Percentiles rank a stretch among this genome's conserved stretches.
Evolutionary conservation across 2,888 invertebrate species (phyloP).

Genomic region (Sussaba pulchella): DNA sequence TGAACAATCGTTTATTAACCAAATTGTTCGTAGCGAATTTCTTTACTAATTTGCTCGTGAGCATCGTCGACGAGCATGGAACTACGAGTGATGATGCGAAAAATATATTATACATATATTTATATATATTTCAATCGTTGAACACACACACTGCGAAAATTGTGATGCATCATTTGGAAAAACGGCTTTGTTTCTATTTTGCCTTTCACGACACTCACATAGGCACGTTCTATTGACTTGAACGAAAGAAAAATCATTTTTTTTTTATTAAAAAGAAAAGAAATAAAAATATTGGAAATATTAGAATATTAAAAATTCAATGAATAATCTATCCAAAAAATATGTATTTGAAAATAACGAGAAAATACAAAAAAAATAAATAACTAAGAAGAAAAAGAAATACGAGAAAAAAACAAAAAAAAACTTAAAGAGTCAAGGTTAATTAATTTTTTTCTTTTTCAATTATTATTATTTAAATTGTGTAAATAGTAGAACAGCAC

Average conservation of each 20-base stretch:
- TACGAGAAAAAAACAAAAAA: neutral
- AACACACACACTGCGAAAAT: constrained; percentile 28
- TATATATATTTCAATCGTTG: neutral
- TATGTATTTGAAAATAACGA: too few relatives aligned
- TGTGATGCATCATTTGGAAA: constrained; percentile 46
- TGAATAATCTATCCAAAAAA: too few relatives aligned
- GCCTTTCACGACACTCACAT: constrained; percentile 39
- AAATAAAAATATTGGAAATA: too few relatives aligned
- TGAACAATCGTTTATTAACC: constrained; percentile 15
- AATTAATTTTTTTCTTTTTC: constrained; percentile 1
- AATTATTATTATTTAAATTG: constrained; percentile 27
- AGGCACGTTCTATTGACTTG: constrained; percentile 6
- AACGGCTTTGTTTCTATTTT: constrained; percentile 11
- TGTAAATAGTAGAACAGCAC: constrained; percentile 49
- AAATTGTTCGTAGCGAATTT: constrained; percentile 27
- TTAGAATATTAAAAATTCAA: too few relatives aligned
- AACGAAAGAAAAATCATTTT: too few relatives aligned
- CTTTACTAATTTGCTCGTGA: constrained; percentile 37
- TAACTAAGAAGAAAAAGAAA: too few relatives aligned
- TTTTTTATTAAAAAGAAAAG: too few relatives aligned
- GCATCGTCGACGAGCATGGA: constrained; percentile 39
- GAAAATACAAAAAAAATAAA: too few relatives aligned
- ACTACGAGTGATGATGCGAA: constrained; percentile 6
- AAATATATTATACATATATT: constrained; percentile 4
- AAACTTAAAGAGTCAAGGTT: neutral